A percentile compares a stretch with the other conserved stretches of the same genome.
phyloP scores from a whole-genome alignment of 2,797 vertebrate genomes.

The Pseudochirops cupreus region DNA sequence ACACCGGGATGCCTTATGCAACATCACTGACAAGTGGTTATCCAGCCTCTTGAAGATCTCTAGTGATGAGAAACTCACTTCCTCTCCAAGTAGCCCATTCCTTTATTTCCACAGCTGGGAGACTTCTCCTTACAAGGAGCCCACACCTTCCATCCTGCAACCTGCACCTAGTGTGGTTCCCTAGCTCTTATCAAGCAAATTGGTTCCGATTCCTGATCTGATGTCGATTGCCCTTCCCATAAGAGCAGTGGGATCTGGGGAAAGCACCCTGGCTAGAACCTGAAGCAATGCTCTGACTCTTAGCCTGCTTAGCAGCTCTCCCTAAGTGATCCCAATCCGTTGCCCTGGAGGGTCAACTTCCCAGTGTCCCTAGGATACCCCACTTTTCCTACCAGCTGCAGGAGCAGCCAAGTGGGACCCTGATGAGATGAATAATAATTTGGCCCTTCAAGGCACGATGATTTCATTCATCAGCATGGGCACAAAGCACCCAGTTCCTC shows the following conservation, averaged over 20 bases:
- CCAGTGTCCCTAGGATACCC: not conserved
- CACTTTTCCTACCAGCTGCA: not conserved
- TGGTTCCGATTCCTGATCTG: not conserved
- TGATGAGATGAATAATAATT: not conserved
- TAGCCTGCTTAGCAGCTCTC: not conserved
- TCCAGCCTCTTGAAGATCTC: not conserved
- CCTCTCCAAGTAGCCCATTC: not conserved
- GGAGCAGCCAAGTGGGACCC: not conserved
- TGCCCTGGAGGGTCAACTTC: not conserved
- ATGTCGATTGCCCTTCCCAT: not conserved
- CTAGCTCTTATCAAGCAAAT: not conserved
- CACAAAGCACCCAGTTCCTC: not conserved
- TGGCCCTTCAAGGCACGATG: not conserved
- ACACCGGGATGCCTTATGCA: not conserved
- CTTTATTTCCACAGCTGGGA: not conserved
- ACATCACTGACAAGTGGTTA: not conserved
- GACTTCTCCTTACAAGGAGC: not conserved
- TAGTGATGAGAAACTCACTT: not conserved
- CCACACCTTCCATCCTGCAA: not conserved
- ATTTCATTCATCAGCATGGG: not conserved
- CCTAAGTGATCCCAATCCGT: not conserved
- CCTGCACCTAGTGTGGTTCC: not conserved
- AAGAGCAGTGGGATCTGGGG: not conserved
- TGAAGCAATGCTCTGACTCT: not conserved
- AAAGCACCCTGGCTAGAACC: not conserved